These are phyloP conservation scores for Erithacus rubecula DNA, from an alignment of 2,797 vertebrate species.

Conservation along the genomic window DNA sequence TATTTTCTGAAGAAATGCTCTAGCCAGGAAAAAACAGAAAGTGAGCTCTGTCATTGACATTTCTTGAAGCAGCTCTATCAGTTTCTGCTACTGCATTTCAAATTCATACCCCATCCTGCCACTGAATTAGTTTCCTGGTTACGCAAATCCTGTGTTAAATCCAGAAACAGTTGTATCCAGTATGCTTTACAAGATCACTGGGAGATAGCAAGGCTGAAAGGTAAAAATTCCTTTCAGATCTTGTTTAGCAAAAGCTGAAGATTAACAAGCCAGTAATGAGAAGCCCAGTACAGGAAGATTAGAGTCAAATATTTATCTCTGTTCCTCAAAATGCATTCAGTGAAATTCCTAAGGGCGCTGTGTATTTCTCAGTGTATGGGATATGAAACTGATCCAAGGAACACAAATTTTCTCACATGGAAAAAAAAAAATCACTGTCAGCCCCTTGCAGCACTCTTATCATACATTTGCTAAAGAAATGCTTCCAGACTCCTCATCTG, in stretches of 20 bases:
- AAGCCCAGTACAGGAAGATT: neutral
- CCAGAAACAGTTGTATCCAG: neutral
- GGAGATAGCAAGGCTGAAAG: neutral
- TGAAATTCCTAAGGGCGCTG: neutral
- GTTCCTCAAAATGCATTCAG: neutral
- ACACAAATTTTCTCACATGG: neutral
- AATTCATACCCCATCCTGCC: neutral
- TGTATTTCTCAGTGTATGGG: neutral
- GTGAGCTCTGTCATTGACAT: neutral
- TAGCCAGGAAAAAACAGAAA: neutral
- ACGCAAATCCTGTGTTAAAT: neutral
- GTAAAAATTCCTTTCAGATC: neutral
- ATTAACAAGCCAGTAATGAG: neutral
- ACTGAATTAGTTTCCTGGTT: neutral
- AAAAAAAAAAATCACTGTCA: neutral
- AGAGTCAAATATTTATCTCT: neutral
- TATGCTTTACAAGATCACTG: neutral
- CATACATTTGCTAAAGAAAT: neutral
- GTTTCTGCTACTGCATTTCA: neutral
- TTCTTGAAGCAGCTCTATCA: neutral
- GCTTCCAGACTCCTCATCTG: neutral
- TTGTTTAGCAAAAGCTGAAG: neutral
- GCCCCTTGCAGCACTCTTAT: neutral
- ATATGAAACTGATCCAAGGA: neutral
- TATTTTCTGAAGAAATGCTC: neutral